A percentile compares a stretch with the other conserved stretches of the same genome.
phyloP scores from a whole-genome alignment of 2,888 invertebrate genomes.

The Pimpla rufipes region DNA sequence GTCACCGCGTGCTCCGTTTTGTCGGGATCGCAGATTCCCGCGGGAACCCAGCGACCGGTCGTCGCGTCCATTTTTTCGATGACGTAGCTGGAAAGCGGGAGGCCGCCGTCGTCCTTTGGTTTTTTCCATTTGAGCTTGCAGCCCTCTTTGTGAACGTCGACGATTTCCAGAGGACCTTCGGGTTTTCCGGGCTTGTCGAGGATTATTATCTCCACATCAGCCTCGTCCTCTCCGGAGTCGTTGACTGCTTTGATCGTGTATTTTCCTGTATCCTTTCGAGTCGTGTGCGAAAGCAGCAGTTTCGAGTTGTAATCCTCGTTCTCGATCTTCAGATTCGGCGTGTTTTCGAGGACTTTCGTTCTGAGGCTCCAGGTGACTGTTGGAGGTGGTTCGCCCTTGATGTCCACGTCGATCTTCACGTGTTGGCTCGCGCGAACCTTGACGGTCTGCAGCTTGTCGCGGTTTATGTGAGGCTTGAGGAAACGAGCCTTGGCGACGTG shows the following conservation, averaged over 20 bases:
- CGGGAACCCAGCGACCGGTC: conserved; percentile 95
- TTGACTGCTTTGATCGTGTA: conserved; percentile 97
- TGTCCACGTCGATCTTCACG: conserved; percentile 96
- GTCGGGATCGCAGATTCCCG: conserved; percentile 93
- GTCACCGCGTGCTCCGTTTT: conserved; percentile 93
- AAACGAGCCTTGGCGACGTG: conserved; percentile 95
- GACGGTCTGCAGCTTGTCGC: conserved; percentile 95
- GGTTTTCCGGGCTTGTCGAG: conserved; percentile 95
- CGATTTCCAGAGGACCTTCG: conserved; percentile 96
- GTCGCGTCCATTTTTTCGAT: conserved; percentile 97
- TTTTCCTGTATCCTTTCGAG: conserved; percentile 94
- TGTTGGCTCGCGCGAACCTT: conserved; percentile 96
- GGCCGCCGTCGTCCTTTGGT: conserved; percentile 98
- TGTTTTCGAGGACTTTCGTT: conserved; percentile 89
- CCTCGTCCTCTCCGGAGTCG: conserved; percentile 96
- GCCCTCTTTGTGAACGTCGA: conserved; percentile 96
- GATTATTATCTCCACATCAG: conserved; percentile 96
- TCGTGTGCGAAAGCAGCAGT: conserved; percentile 92
- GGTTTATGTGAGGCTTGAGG: conserved; percentile 97
- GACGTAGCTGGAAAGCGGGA: conserved; percentile 95
- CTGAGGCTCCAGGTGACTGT: conserved; percentile 93
- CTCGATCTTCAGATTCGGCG: conserved; percentile 91
- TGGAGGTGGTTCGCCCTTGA: conserved; percentile 98
- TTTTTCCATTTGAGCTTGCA: conserved; percentile 97
- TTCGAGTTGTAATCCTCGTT: conserved; percentile 97